Percentiles rank a stretch among this genome's conserved stretches.
phyloP scores from a whole-genome alignment of 2,888 invertebrate genomes.

The Athalia circularis region DNA sequence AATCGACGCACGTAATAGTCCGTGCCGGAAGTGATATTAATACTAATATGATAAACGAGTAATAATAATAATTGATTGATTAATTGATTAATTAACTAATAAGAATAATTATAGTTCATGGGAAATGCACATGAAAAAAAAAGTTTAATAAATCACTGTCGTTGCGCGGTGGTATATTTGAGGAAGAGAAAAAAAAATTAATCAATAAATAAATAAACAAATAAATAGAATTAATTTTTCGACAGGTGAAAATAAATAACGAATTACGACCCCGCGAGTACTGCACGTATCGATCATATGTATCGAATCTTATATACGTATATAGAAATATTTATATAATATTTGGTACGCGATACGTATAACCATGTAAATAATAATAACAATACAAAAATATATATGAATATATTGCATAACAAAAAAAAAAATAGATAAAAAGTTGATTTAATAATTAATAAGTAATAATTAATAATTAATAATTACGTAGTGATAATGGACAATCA shows the following conservation, averaged over 20 bases:
- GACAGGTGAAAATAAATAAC: no score
- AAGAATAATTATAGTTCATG: not conserved
- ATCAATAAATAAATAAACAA: no score
- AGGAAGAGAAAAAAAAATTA: no score
- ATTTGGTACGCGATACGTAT: not conserved
- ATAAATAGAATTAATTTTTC: no score
- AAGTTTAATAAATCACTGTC: no score
- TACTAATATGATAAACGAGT: slow-evolving; percentile 65
- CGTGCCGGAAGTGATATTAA: slow-evolving; percentile 72
- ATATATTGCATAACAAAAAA: slow-evolving; percentile 10
- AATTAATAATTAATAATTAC: slow-evolving; percentile 52
- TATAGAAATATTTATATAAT: not conserved
- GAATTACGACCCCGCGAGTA: no score
- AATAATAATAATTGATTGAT: not conserved
- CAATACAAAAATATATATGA: not conserved
- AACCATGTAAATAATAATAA: slow-evolving; percentile 22
- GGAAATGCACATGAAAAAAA: no score
- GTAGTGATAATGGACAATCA: slow-evolving; percentile 74
- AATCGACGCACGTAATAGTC: slow-evolving; percentile 59
- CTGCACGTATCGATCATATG: no score
- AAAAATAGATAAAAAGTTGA: slow-evolving; percentile 15
- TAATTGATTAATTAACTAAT: not conserved
- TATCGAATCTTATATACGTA: no score
- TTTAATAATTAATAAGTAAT: not conserved
- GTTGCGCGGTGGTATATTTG: no score